Conservation (phyloP, 2,888 invertebrate species). For the Keiferia lycopersicella region DNA sequence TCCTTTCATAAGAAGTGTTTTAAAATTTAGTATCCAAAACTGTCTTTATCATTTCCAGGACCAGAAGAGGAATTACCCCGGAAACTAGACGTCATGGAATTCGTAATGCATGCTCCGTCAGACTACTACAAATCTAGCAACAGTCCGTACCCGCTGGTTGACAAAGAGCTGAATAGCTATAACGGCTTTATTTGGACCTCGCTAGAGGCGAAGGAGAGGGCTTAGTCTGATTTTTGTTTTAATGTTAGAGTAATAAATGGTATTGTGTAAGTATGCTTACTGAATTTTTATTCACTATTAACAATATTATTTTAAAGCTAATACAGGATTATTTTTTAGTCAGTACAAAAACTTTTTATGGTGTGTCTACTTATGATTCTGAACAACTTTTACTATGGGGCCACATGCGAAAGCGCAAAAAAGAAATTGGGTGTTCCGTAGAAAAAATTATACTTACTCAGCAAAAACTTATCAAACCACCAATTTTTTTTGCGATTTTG, state of each 20-base stretch:
- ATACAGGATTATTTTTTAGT: background rate
- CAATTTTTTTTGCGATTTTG: too few relatives aligned
- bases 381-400: too few relatives aligned
- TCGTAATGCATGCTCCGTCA: slow-evolving; percentile 96
- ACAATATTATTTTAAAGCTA: background rate
- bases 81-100: slow-evolving; percentile 92
- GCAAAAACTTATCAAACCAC: too few relatives aligned
- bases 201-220: slow-evolving; percentile 72
- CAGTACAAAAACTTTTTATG: background rate
- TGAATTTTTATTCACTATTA: background rate
- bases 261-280: slow-evolving; percentile 1
- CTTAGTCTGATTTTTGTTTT: slow-evolving; percentile 38
- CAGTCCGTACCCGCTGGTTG: slow-evolving; percentile 86
- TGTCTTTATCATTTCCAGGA: slow-evolving; percentile 73
- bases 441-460: too few relatives aligned
- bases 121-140: slow-evolving; percentile 91
- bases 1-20: too few relatives aligned
- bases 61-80: slow-evolving; percentile 95
- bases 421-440: too few relatives aligned
- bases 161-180: slow-evolving; percentile 69
- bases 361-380: too few relatives aligned
- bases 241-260: background rate
- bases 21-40: background rate
- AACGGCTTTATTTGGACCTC: slow-evolving; percentile 85
- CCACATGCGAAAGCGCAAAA: too few relatives aligned